phyloP scores from a whole-genome alignment of 2,888 invertebrate genomes.

The Pocota personata region DNA sequence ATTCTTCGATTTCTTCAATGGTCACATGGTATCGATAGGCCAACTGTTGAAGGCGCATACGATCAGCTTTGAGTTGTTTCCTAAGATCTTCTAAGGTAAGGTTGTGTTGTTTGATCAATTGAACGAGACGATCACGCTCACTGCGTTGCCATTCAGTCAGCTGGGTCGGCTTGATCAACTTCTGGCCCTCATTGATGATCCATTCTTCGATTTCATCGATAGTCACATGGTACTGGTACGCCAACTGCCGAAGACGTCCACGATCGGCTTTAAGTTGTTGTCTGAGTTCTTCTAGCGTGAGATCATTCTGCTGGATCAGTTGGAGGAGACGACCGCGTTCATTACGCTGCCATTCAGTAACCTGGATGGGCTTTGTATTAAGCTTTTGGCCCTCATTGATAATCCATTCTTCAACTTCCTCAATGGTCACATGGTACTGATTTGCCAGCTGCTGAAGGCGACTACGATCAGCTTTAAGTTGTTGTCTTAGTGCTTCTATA shows the following conservation, averaged over 20 bases:
- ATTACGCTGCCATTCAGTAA: conserved; percentile 77
- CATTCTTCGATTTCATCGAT: conserved; percentile 80
- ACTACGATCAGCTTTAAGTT: conserved; percentile 77
- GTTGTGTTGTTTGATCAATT: conserved; percentile 77
- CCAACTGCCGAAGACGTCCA: conserved; percentile 75
- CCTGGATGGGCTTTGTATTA: conserved; percentile 77
- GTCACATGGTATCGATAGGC: conserved; percentile 77
- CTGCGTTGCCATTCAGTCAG: conserved; percentile 76
- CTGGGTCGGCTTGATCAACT: conserved; percentile 47
- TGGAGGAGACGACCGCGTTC: conserved; percentile 77
- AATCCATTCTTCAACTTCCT: conserved; percentile 79
- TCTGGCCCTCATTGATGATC: conserved; percentile 78
- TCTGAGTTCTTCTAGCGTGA: conserved; percentile 78
- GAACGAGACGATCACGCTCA: conserved; percentile 76
- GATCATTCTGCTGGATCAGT: conserved; percentile 77
- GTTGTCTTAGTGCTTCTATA: conserved; percentile 77
- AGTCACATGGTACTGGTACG: conserved; percentile 78
- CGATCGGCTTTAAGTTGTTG: conserved; percentile 77
- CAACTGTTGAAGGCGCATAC: conserved; percentile 76
- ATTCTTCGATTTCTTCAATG: conserved; percentile 77
- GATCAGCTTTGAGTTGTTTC: conserved; percentile 76
- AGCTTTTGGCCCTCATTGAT: conserved; percentile 77
- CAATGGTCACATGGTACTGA: conserved; percentile 79
- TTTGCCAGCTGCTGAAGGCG: conserved; percentile 77
- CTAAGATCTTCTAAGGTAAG: conserved; percentile 79